Base-by-base conservation (phyloP, 2,888 invertebrate genomes). In the Spodoptera exigua region DNA sequence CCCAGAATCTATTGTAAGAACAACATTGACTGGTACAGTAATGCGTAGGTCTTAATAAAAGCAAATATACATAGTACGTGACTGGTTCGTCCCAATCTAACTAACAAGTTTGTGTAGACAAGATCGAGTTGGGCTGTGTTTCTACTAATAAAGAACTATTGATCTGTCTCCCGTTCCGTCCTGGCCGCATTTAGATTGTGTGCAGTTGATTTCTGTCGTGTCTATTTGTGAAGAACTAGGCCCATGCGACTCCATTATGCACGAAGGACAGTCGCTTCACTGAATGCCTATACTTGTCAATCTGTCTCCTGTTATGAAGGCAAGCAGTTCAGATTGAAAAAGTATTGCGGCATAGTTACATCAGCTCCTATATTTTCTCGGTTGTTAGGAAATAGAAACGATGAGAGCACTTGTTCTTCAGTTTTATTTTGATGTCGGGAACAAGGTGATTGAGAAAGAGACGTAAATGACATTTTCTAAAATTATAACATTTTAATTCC, bases 191-290 rank as follows among this genome's bases (percentile, higher is more conserved):
- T 51, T 56, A 63, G 64, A 51, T 40, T 35, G 43, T 35, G 32
- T 63, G 70, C 64, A 56, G 27, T 53, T 67, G 34, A 51, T 47
- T 32, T 3, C 14, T 27, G 17, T 40, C 43, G 12, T n/a, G 35
- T 14, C 45, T 63, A 63, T 63, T 63, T 68, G 36, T 63, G 37
- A 43, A 48, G 43, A 63, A 48, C 57, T 68, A 49, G 43, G 68
- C 13, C 69, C n/a, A 44, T 21, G 14, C 43, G 13, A 14, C 9
- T 68, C 68, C 49, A 44, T 63, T 63, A 63, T 63, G 68, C 13
- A 48, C 18, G 18, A 59, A 17, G 61, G 13, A 44, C 43, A 16
- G 48, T 1, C 10, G 13, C 17, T 11, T 43, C 12, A 9, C 39
- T 43, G 21, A 44, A 62, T 32, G 4, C 12, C 14, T 32, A 34